phyloP scores from a whole-genome alignment of 2,113 vertebrate species.

The Bucco capensis region DNA sequence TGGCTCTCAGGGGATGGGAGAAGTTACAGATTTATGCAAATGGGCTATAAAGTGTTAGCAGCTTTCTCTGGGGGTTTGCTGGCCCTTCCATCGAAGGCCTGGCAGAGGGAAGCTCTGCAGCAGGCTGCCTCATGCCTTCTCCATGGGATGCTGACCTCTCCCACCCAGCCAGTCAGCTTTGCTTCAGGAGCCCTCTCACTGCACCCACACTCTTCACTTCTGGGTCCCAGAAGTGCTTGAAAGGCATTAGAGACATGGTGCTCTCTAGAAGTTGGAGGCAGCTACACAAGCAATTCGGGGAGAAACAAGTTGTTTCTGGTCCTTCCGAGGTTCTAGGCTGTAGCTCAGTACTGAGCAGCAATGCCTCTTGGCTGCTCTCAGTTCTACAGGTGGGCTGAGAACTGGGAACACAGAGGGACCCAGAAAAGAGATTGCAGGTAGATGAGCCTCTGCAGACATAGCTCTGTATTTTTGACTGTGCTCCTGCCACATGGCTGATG shows the following conservation, averaged over 20 bases:
- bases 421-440: not conserved
- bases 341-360: not conserved
- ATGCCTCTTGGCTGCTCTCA: not conserved
- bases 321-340: not conserved
- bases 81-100: fast-evolving
- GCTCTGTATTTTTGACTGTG: not conserved
- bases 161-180: not conserved
- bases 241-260: not conserved
- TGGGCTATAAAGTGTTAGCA: not conserved
- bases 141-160: not conserved
- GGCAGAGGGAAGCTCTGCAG: not conserved
- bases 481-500: not conserved
- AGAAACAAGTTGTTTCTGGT: not conserved
- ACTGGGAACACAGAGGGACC: not conserved
- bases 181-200: not conserved
- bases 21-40: not conserved
- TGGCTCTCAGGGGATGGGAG: not conserved
- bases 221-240: not conserved
- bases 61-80: not conserved
- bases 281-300: not conserved
- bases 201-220: not conserved
- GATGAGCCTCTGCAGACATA: not conserved
- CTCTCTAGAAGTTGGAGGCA: not conserved
- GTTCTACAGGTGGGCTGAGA: not conserved
- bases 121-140: fast-evolving